Conservation (phyloP, 2,797 vertebrate species). For the Meriones psammophilus region DNA sequence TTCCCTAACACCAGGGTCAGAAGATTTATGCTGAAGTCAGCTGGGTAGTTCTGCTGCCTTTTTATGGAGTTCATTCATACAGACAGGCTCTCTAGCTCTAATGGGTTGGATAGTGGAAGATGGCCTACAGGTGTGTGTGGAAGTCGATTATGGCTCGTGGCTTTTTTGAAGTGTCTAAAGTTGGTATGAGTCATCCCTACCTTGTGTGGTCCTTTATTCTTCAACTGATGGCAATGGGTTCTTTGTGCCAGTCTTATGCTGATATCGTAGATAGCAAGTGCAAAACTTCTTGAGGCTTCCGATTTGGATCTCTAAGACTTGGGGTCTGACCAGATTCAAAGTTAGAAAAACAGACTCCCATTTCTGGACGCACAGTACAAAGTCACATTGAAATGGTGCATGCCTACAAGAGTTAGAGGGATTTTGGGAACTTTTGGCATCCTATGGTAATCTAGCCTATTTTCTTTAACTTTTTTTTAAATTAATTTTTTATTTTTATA, state of each 20-base stretch:
- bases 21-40: slow-evolving; percentile 10
- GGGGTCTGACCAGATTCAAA: neutral
- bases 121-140: neutral
- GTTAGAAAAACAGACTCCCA: neutral
- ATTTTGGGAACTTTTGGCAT: neutral
- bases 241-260: neutral
- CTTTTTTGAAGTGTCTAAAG: neutral
- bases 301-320: neutral
- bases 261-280: neutral
- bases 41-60: neutral
- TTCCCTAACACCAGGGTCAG: neutral
- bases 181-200: neutral
- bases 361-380: neutral
- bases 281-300: slow-evolving; percentile 3
- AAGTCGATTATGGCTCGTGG: neutral
- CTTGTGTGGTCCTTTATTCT: neutral
- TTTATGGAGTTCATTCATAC: neutral
- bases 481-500: too few relatives aligned
- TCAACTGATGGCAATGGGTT: neutral
- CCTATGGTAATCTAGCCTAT: neutral
- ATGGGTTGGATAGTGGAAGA: neutral
- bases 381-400: neutral
- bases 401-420: neutral
- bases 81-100: neutral
- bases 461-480: too few relatives aligned